These are phyloP conservation scores for Mirounga angustirostris DNA, from an alignment of 2,113 vertebrate genomes.

Conservation along the genomic window DNA sequence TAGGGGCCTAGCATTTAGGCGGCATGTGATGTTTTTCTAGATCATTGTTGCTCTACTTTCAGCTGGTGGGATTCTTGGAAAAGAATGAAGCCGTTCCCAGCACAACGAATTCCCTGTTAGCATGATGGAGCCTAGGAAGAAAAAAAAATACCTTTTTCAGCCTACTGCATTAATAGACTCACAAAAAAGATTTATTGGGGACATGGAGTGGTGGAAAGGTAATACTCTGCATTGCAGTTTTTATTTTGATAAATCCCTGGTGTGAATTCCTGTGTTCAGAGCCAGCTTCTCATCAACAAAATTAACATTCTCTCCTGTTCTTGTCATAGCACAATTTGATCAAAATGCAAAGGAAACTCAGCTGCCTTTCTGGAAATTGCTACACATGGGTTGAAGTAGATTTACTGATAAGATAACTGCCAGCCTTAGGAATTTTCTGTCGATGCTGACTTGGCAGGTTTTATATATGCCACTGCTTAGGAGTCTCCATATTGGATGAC, in stretches of 20 bases:
- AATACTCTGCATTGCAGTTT: constrained; percentile 56
- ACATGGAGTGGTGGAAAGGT: constrained; percentile 30
- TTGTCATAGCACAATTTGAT: not conserved
- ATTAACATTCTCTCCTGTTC: constrained; percentile 16
- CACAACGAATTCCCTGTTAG: constrained; percentile 31
- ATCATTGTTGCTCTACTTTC: not conserved
- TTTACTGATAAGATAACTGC: not conserved
- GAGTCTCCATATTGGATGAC: not conserved
- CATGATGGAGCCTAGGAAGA: not conserved
- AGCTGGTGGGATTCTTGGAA: not conserved
- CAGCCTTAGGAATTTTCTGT: not conserved
- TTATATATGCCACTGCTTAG: not conserved
- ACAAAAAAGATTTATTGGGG: constrained; percentile 66
- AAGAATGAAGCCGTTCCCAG: constrained; percentile 24
- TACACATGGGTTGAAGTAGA: not conserved
- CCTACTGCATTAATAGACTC: constrained; percentile 40
- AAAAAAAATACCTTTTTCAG: not conserved
- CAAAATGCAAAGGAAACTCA: not conserved
- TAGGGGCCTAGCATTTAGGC: not conserved
- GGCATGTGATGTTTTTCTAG: not conserved
- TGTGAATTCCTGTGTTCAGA: constrained; percentile 24
- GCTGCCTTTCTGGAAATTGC: constrained; percentile 6
- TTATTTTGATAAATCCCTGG: constrained; percentile 64
- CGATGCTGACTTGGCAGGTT: not conserved
- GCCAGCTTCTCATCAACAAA: constrained; percentile 43